Evolutionary conservation across 2,888 invertebrate species (phyloP).

Genomic region (Xestia xanthographa): DNA sequence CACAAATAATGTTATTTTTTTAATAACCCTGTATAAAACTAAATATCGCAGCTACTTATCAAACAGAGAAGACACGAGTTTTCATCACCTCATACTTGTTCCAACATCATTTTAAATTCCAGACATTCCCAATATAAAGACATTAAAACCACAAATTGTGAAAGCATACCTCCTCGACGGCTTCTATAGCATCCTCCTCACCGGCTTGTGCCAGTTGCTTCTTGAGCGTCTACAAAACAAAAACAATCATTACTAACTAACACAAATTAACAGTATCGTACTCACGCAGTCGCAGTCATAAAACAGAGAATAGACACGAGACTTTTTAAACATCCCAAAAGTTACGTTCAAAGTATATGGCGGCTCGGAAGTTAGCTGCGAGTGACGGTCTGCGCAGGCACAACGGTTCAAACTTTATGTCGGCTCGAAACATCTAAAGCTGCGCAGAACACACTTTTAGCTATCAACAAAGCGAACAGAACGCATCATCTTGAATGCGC

Average conservation of each 20-base stretch:
- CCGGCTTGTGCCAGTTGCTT: slow-evolving; percentile 83
- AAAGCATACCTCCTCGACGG: slow-evolving; percentile 81
- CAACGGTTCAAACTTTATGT: too few relatives aligned
- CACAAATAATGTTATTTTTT: neutral
- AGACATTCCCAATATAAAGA: neutral
- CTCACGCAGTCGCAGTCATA: neutral
- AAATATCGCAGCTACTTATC: neutral
- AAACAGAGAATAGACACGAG: neutral
- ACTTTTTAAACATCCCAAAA: neutral
- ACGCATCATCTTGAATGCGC: too few relatives aligned
- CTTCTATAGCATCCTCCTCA: slow-evolving; percentile 84
- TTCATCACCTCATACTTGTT: neutral
- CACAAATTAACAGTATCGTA: neutral
- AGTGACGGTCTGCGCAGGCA: too few relatives aligned
- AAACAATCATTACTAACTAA: slow-evolving; percentile 21
- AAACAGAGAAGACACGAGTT: neutral
- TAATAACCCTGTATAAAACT: neutral
- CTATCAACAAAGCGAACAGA: too few relatives aligned
- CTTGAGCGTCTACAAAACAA: slow-evolving; percentile 82
- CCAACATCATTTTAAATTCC: neutral
- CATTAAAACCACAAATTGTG: neutral
- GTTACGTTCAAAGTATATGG: too few relatives aligned
- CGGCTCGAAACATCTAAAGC: too few relatives aligned
- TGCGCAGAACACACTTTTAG: too few relatives aligned
- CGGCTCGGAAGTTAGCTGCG: too few relatives aligned